phyloP scores from a whole-genome alignment of 2,797 vertebrate species.

The Sarcophilus harrisii region DNA sequence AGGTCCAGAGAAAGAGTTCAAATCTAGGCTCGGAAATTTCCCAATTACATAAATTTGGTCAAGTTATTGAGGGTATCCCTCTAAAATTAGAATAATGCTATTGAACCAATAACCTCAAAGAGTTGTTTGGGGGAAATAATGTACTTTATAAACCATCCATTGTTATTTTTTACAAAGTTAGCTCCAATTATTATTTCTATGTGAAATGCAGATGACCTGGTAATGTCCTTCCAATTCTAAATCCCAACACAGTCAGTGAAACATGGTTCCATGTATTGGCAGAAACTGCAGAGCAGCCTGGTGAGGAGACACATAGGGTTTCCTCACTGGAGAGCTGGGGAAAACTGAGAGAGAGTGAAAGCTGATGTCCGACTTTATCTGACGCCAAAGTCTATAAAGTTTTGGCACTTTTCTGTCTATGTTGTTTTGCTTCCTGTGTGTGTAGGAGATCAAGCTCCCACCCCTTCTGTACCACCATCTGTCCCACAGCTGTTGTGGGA shows the following conservation, averaged over 20 bases:
- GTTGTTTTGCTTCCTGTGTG: conserved; percentile 57
- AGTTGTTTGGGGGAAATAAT: neutral
- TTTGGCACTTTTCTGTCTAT: conserved; percentile 50
- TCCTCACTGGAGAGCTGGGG: conserved; percentile 59
- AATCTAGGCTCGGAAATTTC: neutral
- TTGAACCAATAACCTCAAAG: neutral
- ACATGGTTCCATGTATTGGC: conserved; percentile 44
- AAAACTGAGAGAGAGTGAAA: conserved; percentile 63
- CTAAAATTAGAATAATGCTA: neutral
- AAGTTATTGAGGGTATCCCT: neutral
- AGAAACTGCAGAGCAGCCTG: conserved; percentile 34
- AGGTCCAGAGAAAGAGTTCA: neutral
- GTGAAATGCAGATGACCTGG: neutral
- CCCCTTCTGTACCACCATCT: conserved; percentile 75
- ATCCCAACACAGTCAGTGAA: neutral
- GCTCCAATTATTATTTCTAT: neutral
- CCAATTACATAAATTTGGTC: neutral
- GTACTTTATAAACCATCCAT: neutral
- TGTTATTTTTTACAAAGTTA: neutral
- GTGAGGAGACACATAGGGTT: conserved; percentile 11
- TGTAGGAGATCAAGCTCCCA: conserved; percentile 56
- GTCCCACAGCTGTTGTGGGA: conserved; percentile 54
- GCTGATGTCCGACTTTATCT: conserved; percentile 60
- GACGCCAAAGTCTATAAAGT: conserved; percentile 60
- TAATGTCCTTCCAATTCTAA: neutral